Base-by-base conservation (phyloP, 1,140 invertebrate genomes). In the Papilio machaon region DNA sequence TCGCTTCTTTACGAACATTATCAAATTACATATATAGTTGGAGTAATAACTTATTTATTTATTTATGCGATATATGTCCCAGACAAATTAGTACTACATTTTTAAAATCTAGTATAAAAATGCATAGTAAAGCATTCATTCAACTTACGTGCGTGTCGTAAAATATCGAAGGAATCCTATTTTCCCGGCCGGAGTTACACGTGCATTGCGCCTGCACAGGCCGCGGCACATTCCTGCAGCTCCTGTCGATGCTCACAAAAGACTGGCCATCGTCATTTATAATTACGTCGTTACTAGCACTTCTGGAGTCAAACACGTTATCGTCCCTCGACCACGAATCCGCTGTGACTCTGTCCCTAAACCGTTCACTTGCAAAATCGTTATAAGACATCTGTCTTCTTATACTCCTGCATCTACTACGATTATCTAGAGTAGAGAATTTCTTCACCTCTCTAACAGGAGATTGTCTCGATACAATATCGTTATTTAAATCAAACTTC, bases 71-170 rank as follows among this genome's bases (percentile, higher is more conserved):
- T 58, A 58, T 58, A 19, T 13, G 15, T 15, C 13, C 11, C 47
- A 49, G 47, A 13, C 47, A 15, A 49, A 49, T 49, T 17, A 8
- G 13, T 54, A 19, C 17, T n/a, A 58, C 15, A 17, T 9, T 2
- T n/a, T 8, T 47, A 52, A 49, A 75, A 47, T 46, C 46, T 23
- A 38, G 4, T 10, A 15, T 23, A n/a, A 19, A 30, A 23, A 8
- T 73, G 4, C 10, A 15, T 30, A 46, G 9, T 43, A 52, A 49
- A 30, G 17, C 23, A 19, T 74, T 43, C 13, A 13, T 80, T 70
- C 13, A 84, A 88, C 88, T 92, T 92, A 95, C 95, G 79, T 95
- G 95, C 13, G 89, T 88, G 76, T 95, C 92, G 80, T 93, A 95
- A 82, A 92, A 95, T 73, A 93, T 90, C n/a, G 94, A 92, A 35